phyloP scores from a whole-genome alignment of 2,888 invertebrate species.

The Anthophora plumipes region DNA sequence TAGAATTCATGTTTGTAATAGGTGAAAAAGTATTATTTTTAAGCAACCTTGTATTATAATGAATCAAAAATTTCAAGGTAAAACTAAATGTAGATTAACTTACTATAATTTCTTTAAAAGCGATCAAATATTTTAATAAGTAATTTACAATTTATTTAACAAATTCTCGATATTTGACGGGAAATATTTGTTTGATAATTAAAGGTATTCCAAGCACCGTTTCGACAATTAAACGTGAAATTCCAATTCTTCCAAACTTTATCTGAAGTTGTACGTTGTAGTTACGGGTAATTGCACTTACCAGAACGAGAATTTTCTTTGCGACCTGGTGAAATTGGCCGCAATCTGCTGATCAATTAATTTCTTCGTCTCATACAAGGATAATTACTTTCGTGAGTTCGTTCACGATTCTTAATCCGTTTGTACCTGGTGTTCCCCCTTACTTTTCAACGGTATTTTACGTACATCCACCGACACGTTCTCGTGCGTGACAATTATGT shows the following conservation, averaged over 20 bases:
- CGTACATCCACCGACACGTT: constrained; percentile 22
- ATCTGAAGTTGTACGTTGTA: not conserved
- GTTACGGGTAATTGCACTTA: not conserved
- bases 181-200: too few relatives aligned
- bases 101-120: too few relatives aligned
- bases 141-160: too few relatives aligned
- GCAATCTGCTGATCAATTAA: constrained; percentile 24
- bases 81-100: too few relatives aligned
- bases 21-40: too few relatives aligned
- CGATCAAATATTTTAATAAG: too few relatives aligned
- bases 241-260: not conserved
- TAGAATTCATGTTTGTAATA: too few relatives aligned
- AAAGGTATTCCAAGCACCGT: too few relatives aligned
- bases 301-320: not conserved
- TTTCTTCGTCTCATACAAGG: constrained; percentile 3
- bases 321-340: not conserved
- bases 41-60: too few relatives aligned
- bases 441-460: constrained; percentile 42
- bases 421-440: constrained; percentile 9
- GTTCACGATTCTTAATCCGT: constrained; percentile 21
- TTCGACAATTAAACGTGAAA: not conserved
- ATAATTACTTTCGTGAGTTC: constrained; percentile 35
- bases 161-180: too few relatives aligned
- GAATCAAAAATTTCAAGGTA: too few relatives aligned
- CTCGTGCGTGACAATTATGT: constrained; percentile 61